phyloP scores from a whole-genome alignment of 2,113 vertebrate species.

The Riparia riparia region DNA sequence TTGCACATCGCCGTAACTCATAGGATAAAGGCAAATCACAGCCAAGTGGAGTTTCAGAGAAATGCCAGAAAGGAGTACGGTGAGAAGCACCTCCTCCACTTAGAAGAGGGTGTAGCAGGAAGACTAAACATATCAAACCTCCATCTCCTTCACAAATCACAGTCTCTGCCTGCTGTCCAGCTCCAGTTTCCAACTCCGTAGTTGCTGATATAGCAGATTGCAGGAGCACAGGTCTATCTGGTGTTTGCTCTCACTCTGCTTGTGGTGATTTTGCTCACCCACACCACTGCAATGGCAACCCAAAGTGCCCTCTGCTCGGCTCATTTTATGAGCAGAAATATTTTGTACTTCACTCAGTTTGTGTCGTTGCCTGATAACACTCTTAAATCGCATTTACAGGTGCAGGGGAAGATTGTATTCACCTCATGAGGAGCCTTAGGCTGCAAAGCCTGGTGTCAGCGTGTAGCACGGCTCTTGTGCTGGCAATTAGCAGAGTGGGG shows the following conservation, averaged over 20 bases:
- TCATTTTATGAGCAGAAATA: neutral
- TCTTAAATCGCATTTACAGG: neutral
- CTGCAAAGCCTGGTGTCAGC: neutral
- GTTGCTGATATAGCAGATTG: neutral
- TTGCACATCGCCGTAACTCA: neutral
- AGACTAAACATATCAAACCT: neutral
- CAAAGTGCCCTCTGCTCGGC: neutral
- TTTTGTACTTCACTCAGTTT: neutral
- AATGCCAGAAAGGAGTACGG: neutral
- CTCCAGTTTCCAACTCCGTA: neutral
- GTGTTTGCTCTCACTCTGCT: neutral
- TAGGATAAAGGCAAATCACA: neutral
- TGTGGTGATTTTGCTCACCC: neutral
- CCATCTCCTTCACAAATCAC: neutral
- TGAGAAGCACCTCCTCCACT: neutral
- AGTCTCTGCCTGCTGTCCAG: neutral
- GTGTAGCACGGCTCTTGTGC: neutral
- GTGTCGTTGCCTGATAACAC: neutral
- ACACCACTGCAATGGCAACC: neutral
- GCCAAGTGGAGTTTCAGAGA: neutral
- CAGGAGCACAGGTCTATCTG: neutral
- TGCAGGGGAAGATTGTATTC: neutral
- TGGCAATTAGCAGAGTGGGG: slow-evolving; percentile 10
- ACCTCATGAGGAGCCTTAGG: neutral
- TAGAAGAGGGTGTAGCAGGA: neutral